Base-by-base conservation (phyloP, 2,888 invertebrate species). In the Tineola bisselliella region DNA sequence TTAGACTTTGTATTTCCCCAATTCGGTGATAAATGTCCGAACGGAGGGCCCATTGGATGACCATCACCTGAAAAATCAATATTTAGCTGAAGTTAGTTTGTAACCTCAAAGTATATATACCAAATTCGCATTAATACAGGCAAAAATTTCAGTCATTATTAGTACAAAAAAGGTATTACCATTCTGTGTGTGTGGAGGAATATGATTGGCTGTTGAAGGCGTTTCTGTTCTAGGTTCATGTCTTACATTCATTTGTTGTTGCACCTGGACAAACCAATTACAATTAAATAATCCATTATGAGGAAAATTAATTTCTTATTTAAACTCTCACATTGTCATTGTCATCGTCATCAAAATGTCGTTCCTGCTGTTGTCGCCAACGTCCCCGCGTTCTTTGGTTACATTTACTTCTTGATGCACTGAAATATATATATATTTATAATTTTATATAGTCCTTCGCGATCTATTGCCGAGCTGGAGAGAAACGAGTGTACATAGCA, bases 1-100 rank as follows among this genome's bases (percentile, higher is more conserved):
- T 86, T 86, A 11, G 82, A 77, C 70, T 86, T 86, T 31, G 65
- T 73, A 8, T 71, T 75, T 63, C 76, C 82, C 84, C 86, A 86
- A 60, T 77, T 77, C 8, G 81, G 81, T 4, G 80, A 84, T 31
- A 75, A 61, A 62, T 62, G 18, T 13, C 30, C 30, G 13, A 33
- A 58, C 8, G 58, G 58, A 31, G 17, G 19, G 13, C n/a, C 30
- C 33, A 33, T 58, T 33, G 25, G 15, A 33, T 58, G 31, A 15
- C 13, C 12, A 3, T 33, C 58, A 33, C 8, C 33, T 33, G 13
- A 31, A 19, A 19, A 33, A 33, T n/a, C 13, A 58, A n/a, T 48
- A 17, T 17, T 25, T 4, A 2, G 6, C 25, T 25, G 2, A 25
- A 4, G 2, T 25, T 25, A 6, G 4, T 6, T 25, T 25, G 25